Evolutionary conservation across 1,140 invertebrate species (phyloP), one percentile per base, ranked within the genome.

Genomic region (Nomia melanderi): DNA sequence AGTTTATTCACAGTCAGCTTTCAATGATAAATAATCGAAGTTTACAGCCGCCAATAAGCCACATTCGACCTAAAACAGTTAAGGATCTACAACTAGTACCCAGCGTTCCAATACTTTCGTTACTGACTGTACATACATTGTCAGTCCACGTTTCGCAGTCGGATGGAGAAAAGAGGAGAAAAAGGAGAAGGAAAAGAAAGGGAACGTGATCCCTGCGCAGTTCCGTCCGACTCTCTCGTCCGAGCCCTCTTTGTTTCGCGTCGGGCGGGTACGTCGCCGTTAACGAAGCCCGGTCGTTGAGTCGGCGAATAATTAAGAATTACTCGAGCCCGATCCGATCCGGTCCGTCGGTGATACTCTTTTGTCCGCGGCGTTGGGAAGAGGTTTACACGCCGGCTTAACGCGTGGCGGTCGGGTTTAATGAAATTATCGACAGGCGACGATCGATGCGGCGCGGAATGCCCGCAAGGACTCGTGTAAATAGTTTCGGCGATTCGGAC

Each of bases 341-440:
- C 59, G 17, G 11, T 8, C 9, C 1, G 6, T 0, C 2, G 39
- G 1, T 7, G 39, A 36, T 47, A 67, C 14, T 69, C 64, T 75
- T 67, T 23, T 14, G 14, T 56, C 36, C 17, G 9, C 6, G 0
- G 11, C 29, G 31, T 31, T n/a, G 25, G 3, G 27, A n/a, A 5
- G 20, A 47, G 53, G 73, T 36, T 67, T 44, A 66, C 9, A 8
- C n/a, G 17, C 4, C 1, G 64, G 64, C 57, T 67, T 66, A 67
- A 20, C n/a, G 36, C n/a, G 44, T 3, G 14, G 11, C 17, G 5
- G 25, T 25, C 20, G 1, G 33, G n/a, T 59, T 17, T 69, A 75
- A 75, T 75, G 54, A 47, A 75, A 75, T 69, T 75, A 75, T 75
- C 25, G 64, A 31, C 20, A 2, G 14, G 7, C 9, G 17, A n/a